Evolutionary conservation across 1,140 invertebrate species (phyloP), one percentile per base, ranked within the genome.

Genomic region (Thaumatotibia leucotreta): DNA sequence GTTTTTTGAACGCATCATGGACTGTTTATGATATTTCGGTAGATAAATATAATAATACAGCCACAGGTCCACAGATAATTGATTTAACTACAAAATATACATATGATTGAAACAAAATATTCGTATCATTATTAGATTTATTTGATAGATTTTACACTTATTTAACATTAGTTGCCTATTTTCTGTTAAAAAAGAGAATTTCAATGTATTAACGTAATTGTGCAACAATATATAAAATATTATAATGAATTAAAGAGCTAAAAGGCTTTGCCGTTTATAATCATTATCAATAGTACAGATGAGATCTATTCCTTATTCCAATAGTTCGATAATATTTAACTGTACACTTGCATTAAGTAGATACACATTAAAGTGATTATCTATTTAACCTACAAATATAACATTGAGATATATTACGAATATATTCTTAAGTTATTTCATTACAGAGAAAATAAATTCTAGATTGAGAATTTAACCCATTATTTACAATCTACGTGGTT

Each of bases 181-280:
- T 68, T 70, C 63, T 72, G 71, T 74, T 77, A 75, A 72, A 77
- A 72, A 79, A 69, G 63, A 72, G 65, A 74, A 68, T 67, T 64
- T 69, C 11, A 64, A 68, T 75, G 72, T 75, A 65, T 72, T 73
- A 73, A 79, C 73, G 75, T 78, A 79, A 80, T 71, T 65, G 74
- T 78, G 73, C 71, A 73, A 79, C 72, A 79, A 77, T 66, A 74
- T 76, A 76, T 77, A 76, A 80, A 77, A 76, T 75, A 75, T 17
- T 74, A 45, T 74, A 70, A 66, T 52, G 63, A 31, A 74, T 75
- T 64, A 71, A 65, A 33, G 72, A 58, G 45, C 69, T 72, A 74
- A 69, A 66, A 63, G 77, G 79, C 77, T 78, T 77, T 52, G 77
- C 76, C 77, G 4, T 72, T 52, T 69, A 54, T 72, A 54, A 64